These are phyloP conservation scores for Bellardia pandia DNA, from an alignment of 2,888 invertebrate species.

Conservation along the genomic window DNA sequence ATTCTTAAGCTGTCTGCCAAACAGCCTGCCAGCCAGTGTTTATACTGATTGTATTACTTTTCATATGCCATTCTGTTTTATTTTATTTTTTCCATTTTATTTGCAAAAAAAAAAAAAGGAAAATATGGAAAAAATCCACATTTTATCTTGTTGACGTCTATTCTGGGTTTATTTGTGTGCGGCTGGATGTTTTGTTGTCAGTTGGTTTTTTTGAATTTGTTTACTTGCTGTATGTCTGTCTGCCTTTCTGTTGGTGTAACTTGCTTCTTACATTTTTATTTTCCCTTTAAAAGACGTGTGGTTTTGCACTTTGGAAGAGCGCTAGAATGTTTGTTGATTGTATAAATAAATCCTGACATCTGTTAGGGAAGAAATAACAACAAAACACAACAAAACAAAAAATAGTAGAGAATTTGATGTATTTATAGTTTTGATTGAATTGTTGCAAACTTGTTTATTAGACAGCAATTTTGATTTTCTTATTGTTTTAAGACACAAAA, in stretches of 20 bases:
- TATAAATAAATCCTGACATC: slow-evolving; percentile 77
- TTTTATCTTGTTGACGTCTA: slow-evolving; percentile 68
- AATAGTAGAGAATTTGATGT: slow-evolving; percentile 71
- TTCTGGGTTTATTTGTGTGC: slow-evolving; percentile 61
- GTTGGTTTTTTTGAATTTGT: slow-evolving; percentile 59
- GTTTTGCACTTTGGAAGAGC: slow-evolving; percentile 53
- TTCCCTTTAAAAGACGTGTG: slow-evolving; percentile 58
- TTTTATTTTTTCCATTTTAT: slow-evolving; percentile 15
- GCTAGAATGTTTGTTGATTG: slow-evolving; percentile 36
- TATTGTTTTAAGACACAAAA: slow-evolving; percentile 15
- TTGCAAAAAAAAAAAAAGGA: background rate
- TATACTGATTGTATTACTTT: slow-evolving; percentile 41
- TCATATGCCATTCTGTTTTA: background rate
- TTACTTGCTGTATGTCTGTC: slow-evolving; percentile 39
- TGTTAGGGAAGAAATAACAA: slow-evolving; percentile 57
- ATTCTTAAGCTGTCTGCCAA: slow-evolving; percentile 54
- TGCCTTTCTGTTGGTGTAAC: slow-evolving; percentile 22
- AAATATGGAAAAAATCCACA: slow-evolving; percentile 54
- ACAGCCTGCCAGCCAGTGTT: slow-evolving; percentile 20
- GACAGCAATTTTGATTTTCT: slow-evolving; percentile 45
- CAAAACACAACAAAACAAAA: slow-evolving; percentile 4
- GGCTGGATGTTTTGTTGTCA: slow-evolving; percentile 63
- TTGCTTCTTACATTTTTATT: slow-evolving; percentile 35
- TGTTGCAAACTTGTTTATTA: slow-evolving; percentile 79
- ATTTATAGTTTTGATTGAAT: slow-evolving; percentile 81